Evolutionary conservation across 2,113 vertebrate species (phyloP), one percentile per base, ranked within the genome.

Genomic region (Addax nasomaculatus): DNA sequence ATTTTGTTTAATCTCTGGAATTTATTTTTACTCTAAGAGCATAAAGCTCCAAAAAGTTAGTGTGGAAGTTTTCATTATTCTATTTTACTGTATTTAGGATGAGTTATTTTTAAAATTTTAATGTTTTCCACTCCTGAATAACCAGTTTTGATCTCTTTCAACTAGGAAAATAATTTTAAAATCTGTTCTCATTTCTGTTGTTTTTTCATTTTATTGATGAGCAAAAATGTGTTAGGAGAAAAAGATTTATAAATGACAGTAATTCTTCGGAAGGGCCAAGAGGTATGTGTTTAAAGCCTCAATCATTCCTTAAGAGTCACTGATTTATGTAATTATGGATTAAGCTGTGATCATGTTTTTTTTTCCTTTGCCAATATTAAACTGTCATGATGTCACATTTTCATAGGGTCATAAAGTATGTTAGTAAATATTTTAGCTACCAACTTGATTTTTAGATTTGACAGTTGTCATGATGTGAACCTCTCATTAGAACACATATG

Each of bases 131-230:
- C 25, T 87, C 93, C 15, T 91, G 30, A 91, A 23, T 97, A 89
- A 45, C 27, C 27, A 94, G n/a, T 2, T 76, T 95, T 83, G 76
- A 90, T 47, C 27, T 95, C 27, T 47, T 78, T 79, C 29, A 95
- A 13, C 60, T 93, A 79, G 83, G 79, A 91, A 98, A 91, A 79
- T 57, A 7, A 33, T 84, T 86, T 97, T 49, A 33, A 92, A 80
- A 94, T 85, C 21, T 94, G 15, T 81, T 21, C 15, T 90, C 13
- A 53, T 90, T 95, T 19, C 6, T 89, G 15, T 76, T 94, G 30
- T 91, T 93, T 93, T 96, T 84, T 97, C 55, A 89, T 95, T 96
- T 96, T 85, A 88, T 70, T 89, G 51, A 76, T 94, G 36, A 92
- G 13, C 84, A 51, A 94, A 97, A 93, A 21, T n/a, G 90, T 95